Conservation (phyloP, 2,113 vertebrate species). For the Ailurus styani region DNA sequence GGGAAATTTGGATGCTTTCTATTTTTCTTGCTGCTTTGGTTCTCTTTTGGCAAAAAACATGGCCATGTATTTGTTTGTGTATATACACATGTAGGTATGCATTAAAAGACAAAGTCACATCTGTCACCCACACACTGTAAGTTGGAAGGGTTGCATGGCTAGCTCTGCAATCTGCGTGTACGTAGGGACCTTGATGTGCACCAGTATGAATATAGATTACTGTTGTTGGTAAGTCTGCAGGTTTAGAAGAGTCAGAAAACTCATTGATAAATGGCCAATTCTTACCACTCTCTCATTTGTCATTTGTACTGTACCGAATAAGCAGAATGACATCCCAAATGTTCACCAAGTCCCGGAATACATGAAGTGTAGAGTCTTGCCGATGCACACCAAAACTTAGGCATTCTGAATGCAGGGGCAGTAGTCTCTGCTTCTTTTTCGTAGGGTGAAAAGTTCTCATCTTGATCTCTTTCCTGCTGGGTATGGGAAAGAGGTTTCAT, state of each 20-base stretch:
- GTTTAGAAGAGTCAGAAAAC: not conserved
- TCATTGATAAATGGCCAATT: not conserved
- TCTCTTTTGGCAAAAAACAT: not conserved
- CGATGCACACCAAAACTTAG: not conserved
- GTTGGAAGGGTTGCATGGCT: not conserved
- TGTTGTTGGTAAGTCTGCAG: not conserved
- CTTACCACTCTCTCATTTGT: not conserved
- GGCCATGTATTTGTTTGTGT: not conserved
- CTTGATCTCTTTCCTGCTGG: not conserved
- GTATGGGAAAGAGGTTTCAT: not conserved
- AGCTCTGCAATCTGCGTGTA: not conserved
- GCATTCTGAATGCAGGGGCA: not conserved
- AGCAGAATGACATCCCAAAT: constrained; percentile 36
- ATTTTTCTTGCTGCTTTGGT: not conserved
- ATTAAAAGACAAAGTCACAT: not conserved
- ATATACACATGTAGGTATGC: not conserved
- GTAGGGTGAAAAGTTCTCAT: not conserved
- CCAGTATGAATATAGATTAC: too few relatives aligned
- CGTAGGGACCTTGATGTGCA: not conserved
- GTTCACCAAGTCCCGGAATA: not conserved
- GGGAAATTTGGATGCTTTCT: not conserved
- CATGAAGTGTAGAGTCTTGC: not conserved
- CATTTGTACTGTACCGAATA: constrained; percentile 13
- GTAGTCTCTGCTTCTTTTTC: not conserved
- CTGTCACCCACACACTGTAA: not conserved